These are phyloP conservation scores for Luidia sarsii DNA, from an alignment of 53 echinoderm and acorn worm species.

Conservation along the genomic window DNA sequence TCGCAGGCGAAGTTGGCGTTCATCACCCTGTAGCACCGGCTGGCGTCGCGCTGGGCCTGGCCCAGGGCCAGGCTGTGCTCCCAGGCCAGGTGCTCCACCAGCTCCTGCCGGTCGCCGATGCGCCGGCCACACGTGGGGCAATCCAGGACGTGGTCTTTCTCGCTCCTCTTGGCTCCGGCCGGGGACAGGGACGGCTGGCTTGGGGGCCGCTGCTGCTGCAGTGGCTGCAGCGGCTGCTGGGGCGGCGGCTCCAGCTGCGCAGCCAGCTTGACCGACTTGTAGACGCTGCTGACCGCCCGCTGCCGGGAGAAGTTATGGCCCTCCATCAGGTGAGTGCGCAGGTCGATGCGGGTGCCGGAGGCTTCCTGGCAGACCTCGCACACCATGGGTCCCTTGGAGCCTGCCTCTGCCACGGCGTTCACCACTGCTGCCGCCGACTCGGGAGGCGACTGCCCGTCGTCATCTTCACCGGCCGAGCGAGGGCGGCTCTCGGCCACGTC, in stretches of 20 bases:
- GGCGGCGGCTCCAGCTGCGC: background rate
- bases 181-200: too few relatives aligned
- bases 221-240: too few relatives aligned
- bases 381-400: background rate
- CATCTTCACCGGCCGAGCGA: background rate
- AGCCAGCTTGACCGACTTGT: slow-evolving; percentile 9
- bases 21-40: background rate
- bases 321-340: slow-evolving; percentile 40
- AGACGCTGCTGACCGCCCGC: slow-evolving; percentile 26
- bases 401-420: too few relatives aligned
- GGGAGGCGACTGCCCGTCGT: background rate
- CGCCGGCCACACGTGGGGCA: background rate
- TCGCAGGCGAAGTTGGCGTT: slow-evolving; percentile 27
- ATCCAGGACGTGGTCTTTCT: background rate
- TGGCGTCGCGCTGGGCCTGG: background rate
- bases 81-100: slow-evolving; percentile 12
- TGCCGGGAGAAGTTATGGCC: slow-evolving; percentile 28
- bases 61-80: background rate
- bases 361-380: slow-evolving; percentile 25
- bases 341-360: slow-evolving; percentile 8
- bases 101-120: background rate
- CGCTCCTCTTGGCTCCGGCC: too few relatives aligned
- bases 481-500: background rate
- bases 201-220: too few relatives aligned
- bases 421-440: too few relatives aligned